Conservation (phyloP, 2,113 vertebrate species). For the Crocuta crocuta region DNA sequence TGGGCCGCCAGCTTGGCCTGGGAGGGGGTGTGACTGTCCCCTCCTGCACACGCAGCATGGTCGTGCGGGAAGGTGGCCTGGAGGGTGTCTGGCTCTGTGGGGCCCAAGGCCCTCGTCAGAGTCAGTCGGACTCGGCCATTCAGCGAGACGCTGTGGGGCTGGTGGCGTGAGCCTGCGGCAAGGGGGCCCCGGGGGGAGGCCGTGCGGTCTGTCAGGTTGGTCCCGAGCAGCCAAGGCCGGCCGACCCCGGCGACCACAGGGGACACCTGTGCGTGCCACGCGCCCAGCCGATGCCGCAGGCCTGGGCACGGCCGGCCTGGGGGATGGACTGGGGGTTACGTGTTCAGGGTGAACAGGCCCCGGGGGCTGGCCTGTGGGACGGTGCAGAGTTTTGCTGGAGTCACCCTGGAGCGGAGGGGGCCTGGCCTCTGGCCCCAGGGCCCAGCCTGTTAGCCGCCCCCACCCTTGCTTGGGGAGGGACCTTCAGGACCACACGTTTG, state of each 20-base stretch:
- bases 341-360: background rate
- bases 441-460: rapidly evolving
- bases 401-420: background rate
- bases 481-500: rapidly evolving
- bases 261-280: background rate
- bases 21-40: background rate
- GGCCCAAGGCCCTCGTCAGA: background rate
- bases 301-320: rapidly evolving
- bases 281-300: background rate
- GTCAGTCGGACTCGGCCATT: rapidly evolving
- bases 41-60: background rate
- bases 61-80: rapidly evolving
- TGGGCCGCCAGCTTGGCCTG: background rate
- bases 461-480: too few relatives aligned
- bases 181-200: background rate
- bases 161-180: rapidly evolving
- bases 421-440: too few relatives aligned
- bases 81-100: background rate
- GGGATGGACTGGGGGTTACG: too few relatives aligned
- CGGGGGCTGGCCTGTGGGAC: background rate
- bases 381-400: too few relatives aligned
- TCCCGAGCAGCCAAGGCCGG: background rate
- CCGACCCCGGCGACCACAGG: background rate
- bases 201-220: background rate
- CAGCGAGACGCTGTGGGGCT: rapidly evolving